Conservation (phyloP, 2,888 invertebrate genomes). For the Thelaira solivaga region DNA sequence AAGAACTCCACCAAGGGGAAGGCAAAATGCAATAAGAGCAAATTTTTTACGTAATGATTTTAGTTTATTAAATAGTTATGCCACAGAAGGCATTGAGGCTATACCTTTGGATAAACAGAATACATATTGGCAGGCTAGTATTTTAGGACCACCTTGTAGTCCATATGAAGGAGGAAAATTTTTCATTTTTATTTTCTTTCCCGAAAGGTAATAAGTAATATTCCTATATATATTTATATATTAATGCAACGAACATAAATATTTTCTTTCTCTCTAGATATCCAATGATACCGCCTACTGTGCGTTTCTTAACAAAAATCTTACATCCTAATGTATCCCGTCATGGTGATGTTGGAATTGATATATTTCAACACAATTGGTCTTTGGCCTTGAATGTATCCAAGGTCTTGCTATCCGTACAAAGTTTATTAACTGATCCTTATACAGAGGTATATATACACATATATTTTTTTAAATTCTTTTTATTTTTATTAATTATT, state of each 20-base stretch:
- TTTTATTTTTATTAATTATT: not conserved
- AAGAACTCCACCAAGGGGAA: conserved; percentile 81
- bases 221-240: not conserved
- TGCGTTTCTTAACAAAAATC: conserved; percentile 94
- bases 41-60: conserved; percentile 88
- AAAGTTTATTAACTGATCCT: conserved; percentile 92
- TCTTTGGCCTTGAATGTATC: conserved; percentile 94
- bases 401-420: conserved; percentile 91
- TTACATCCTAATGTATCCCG: conserved; percentile 96
- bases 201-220: conserved; percentile 85
- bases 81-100: conserved; percentile 77
- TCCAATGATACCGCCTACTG: conserved; percentile 94
- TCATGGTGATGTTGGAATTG: conserved; percentile 96
- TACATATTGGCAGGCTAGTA: conserved; percentile 94
- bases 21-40: conserved; percentile 89
- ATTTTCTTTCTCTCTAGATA: conserved; percentile 78
- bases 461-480: not conserved
- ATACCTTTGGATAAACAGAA: conserved; percentile 76
- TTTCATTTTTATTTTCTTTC: conserved; percentile 92
- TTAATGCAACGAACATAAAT: too few relatives aligned
- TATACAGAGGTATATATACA: conserved; percentile 87
- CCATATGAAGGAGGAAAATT: conserved; percentile 97
- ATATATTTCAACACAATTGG: conserved; percentile 97
- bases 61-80: conserved; percentile 74
- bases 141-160: conserved; percentile 93